Evolutionary conservation across 2,888 invertebrate genomes (phyloP).

Genomic region (Galerucella pusilla): DNA sequence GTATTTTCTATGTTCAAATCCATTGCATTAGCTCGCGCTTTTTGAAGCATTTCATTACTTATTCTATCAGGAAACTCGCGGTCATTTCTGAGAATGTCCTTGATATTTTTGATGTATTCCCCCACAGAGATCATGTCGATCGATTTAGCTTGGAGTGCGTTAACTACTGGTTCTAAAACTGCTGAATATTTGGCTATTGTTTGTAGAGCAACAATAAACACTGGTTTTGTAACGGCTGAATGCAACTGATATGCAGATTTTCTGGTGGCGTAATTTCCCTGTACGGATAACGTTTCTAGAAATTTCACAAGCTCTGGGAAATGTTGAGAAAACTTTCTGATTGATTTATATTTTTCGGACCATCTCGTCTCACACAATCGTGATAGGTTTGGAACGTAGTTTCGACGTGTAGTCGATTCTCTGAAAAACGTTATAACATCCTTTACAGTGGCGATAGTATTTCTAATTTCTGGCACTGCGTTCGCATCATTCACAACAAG

Average conservation of each 20-base stretch:
- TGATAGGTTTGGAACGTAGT: slow-evolving; percentile 37
- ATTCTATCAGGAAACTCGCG: slow-evolving; percentile 16
- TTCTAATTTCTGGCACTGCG: slow-evolving; percentile 39
- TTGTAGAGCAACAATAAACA: slow-evolving; percentile 16
- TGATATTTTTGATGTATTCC: slow-evolving; percentile 24
- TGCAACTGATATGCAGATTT: slow-evolving; percentile 30
- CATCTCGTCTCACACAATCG: slow-evolving; percentile 38
- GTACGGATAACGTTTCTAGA: slow-evolving; percentile 17
- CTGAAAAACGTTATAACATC: slow-evolving; percentile 38
- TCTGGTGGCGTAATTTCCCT: slow-evolving; percentile 24
- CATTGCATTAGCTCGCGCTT: slow-evolving; percentile 18
- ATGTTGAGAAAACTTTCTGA: slow-evolving; percentile 11
- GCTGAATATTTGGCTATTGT: slow-evolving; percentile 30
- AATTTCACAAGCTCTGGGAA: slow-evolving; percentile 19
- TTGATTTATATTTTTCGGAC: slow-evolving; percentile 37
- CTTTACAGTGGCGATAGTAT: slow-evolving; percentile 34
- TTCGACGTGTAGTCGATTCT: slow-evolving; percentile 35
- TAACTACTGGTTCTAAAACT: slow-evolving; percentile 39
- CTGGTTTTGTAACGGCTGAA: slow-evolving; percentile 26
- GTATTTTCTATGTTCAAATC: slow-evolving; percentile 17
- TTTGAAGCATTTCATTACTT: slow-evolving; percentile 26
- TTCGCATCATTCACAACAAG: slow-evolving; percentile 39
- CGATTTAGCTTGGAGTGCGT: slow-evolving; percentile 47
- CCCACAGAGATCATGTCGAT: slow-evolving; percentile 23
- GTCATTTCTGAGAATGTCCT: slow-evolving; percentile 20